A percentile compares a stretch with the other conserved stretches of the same genome.
Conservation (phyloP, 1,140 invertebrate species). For the Drosophila insularis region DNA sequence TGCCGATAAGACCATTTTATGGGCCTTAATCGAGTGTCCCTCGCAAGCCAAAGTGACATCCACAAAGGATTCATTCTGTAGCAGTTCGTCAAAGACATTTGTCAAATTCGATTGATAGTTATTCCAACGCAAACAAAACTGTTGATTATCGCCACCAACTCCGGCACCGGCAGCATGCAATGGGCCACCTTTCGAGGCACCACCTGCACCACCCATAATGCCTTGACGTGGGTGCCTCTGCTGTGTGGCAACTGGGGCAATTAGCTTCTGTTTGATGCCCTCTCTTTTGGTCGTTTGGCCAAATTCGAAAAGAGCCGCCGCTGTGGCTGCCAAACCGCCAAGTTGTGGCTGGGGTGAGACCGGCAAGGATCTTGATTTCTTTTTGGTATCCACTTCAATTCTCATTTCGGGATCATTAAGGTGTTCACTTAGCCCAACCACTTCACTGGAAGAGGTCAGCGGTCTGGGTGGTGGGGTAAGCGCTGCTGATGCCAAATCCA, state of each 20-base stretch:
- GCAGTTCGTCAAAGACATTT: conserved; percentile 94
- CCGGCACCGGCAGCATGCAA: not conserved
- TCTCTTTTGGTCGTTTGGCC: conserved; percentile 15
- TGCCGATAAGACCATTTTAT: conserved; percentile 95
- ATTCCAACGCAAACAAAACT: conserved; percentile 95
- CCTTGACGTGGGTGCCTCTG: conserved; percentile 31
- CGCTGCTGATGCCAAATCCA: conserved; percentile 24
- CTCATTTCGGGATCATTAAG: conserved; percentile 62
- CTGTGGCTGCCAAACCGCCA: conserved; percentile 46
- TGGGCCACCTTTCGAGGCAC: not conserved
- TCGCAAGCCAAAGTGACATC: conserved; percentile 96
- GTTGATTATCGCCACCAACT: conserved; percentile 78
- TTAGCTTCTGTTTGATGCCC: conserved; percentile 19
- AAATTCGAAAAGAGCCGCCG: conserved; percentile 68
- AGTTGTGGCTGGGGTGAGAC: conserved; percentile 72
- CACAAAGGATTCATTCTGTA: conserved; percentile 95
- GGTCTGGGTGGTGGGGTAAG: conserved; percentile 75
- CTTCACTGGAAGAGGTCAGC: conserved; percentile 69
- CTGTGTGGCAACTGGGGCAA: not conserved
- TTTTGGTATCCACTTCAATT: conserved; percentile 48
- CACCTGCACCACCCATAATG: not conserved
- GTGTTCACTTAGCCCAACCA: conserved; percentile 62
- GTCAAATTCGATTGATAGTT: conserved; percentile 96
- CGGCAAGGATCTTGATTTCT: conserved; percentile 73
- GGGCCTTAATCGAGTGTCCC: conserved; percentile 94